phyloP scores from a whole-genome alignment of 2,113 vertebrate genomes.

The Orcinus orca region DNA sequence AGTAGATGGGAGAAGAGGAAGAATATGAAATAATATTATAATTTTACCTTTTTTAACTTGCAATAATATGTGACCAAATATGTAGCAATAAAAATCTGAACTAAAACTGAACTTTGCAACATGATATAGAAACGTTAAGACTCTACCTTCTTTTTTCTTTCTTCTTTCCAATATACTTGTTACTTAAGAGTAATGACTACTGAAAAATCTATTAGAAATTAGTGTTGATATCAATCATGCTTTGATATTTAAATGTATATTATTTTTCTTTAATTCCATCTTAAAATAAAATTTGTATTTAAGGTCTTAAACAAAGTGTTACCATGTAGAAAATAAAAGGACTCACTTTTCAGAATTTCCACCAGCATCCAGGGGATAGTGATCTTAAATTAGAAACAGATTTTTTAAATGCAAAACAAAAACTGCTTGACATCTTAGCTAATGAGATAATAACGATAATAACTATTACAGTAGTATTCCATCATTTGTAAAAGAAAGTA shows the following conservation, averaged over 20 bases:
- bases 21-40: neutral
- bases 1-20: neutral
- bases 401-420: conserved; percentile 42
- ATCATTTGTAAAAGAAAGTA: conserved; percentile 62
- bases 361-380: neutral
- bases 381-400: conserved; percentile 61
- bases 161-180: neutral
- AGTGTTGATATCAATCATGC: neutral
- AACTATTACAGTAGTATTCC: conserved; percentile 39
- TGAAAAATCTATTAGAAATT: neutral
- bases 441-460: conserved; percentile 68
- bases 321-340: conserved; percentile 30
- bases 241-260: neutral
- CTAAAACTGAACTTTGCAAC: neutral
- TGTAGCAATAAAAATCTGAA: neutral
- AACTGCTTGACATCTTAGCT: conserved; percentile 47
- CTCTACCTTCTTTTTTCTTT: neutral
- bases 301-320: conserved; percentile 25
- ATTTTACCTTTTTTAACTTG: neutral
- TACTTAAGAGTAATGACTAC: neutral
- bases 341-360: conserved; percentile 44
- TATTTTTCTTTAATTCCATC: conserved; percentile 23
- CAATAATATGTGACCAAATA: neutral
- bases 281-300: conserved; percentile 39
- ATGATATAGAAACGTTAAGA: neutral